Base-by-base conservation (phyloP, 2,888 invertebrate species). In the Parnassius smintheus region DNA sequence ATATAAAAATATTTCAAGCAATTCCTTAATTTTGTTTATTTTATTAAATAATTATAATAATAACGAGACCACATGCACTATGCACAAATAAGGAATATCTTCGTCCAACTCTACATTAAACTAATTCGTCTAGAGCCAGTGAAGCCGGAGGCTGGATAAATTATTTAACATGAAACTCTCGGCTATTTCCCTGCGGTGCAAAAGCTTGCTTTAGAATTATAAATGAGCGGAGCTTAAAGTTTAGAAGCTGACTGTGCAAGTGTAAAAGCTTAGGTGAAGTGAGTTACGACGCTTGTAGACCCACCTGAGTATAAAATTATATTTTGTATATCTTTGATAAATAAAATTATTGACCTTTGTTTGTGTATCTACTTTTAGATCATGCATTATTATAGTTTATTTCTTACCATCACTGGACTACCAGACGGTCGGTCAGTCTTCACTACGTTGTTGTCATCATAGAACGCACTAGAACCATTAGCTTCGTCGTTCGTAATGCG, bases 221-320 rank as follows among this genome's bases (percentile, higher is more conserved):
- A 88, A 88, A 91, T 91, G 90, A 91, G 87, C 76, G 72, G 78
- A 86, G 91, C 89, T 91, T 91, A 90, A 91, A 91, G 90, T 91
- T 91, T 91, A 90, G 91, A 86, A 87, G 88, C 90, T 79, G 81
- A 75, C 81, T 81, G 81, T 89, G 87, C 90, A 91, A 91, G 90
- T 91, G 88, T 90, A 90, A 90, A 91, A 90, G 91, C 90, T 91
- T 88, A 82, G 89, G 81, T 75, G 74, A 72, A 45, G 56, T 12
- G 71, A 64, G 61, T 61, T 67, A 70, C 44, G 65, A 73, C 71
- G 59, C 41, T 55, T 42, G 54, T 77, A 86, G 85, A 86, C 46
- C 44, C 11, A 42, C 42, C 49, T 51, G 42, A 11, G 22, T n/a
- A 51, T 44, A 11, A 44, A 11, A 11, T 44, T 44, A 44, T 44